Evolutionary conservation across 2,797 vertebrate species (phyloP), one percentile per base, ranked within the genome.

Genomic region (Ctenosaura bakeri): DNA sequence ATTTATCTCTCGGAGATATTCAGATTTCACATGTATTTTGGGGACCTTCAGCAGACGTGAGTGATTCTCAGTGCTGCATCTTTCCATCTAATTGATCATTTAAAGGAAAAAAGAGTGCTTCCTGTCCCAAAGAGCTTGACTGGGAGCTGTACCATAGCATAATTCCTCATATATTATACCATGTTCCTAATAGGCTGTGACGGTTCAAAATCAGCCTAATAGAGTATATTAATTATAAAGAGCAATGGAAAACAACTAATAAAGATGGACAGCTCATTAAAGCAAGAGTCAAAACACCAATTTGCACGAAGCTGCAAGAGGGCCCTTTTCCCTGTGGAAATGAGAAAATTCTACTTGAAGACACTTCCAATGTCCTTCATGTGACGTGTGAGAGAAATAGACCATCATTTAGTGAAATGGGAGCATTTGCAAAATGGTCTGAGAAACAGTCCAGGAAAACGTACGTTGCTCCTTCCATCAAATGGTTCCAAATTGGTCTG

Each of bases 181-280:
- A n/a, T 32, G 56, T 74, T 64, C 35, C 71, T 83, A 82, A n/a
- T 35, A 4, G 46, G 54, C 46, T n/a, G 71, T 24, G 81, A 69
- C 56, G 18, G 54, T 76, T 91, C 62, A 66, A 83, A 86, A 82
- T 81, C 42, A 56, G 29, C n/a, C 59, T 56, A 86, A 56, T 42
- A 35, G 54, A 80, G 24, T 62, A 76, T 42, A 7, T 76, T 59
- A 82, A 29, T 76, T 69, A 64, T 77, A 66, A 83, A 46, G 29
- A 83, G 69, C 89, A 83, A 91, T 83, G 59, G 56, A 86, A 76
- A 86, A 26, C 22, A 1, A 82, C 50, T 83, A 89, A 91, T 78
- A 76, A 89, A 35, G 88, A 86, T 69, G 38, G 56, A 83, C 78
- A 86, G 84, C 50, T 89, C 78, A 86, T 89, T 86, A 77, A 86